Conservation (phyloP, 2,797 vertebrate species). For the Remorina albescens region DNA sequence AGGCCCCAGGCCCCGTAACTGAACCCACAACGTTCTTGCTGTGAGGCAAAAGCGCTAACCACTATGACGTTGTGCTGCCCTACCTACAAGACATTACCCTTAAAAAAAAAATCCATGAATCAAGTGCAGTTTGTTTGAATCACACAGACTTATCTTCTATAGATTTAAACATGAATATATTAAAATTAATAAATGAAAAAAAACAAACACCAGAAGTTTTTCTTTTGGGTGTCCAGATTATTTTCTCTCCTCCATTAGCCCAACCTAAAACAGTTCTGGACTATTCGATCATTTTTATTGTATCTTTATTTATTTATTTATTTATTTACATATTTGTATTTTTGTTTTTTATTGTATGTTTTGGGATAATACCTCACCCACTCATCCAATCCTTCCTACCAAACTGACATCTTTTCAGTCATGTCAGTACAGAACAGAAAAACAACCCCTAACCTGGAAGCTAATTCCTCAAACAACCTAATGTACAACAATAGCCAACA, state of each 20-base stretch:
- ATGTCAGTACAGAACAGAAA: slow-evolving; percentile 16
- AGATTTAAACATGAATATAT: not conserved
- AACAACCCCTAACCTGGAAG: slow-evolving; percentile 5
- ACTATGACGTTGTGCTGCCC: too few relatives aligned
- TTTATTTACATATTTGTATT: too few relatives aligned
- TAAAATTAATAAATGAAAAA: too few relatives aligned
- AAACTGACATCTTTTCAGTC: not conserved
- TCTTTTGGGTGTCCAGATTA: not conserved
- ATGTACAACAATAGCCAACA: slow-evolving; percentile 13
- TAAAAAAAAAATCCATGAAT: not conserved
- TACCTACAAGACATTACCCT: not conserved
- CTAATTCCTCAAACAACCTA: slow-evolving; percentile 21
- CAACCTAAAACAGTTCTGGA: not conserved
- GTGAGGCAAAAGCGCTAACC: too few relatives aligned
- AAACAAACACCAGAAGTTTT: not conserved
- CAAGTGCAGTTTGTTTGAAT: not conserved
- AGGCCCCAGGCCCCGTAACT: too few relatives aligned
- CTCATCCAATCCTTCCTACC: slow-evolving; percentile 27
- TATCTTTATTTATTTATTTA: too few relatives aligned
- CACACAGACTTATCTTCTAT: not conserved
- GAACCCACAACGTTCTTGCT: too few relatives aligned
- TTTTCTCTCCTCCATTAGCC: slow-evolving; percentile 15
- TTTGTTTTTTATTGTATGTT: slow-evolving; percentile 1
- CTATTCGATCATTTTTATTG: not conserved
- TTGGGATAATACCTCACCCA: slow-evolving; percentile 27